Conservation (phyloP, 2,888 invertebrate genomes). For the Autographa pulchrina region DNA sequence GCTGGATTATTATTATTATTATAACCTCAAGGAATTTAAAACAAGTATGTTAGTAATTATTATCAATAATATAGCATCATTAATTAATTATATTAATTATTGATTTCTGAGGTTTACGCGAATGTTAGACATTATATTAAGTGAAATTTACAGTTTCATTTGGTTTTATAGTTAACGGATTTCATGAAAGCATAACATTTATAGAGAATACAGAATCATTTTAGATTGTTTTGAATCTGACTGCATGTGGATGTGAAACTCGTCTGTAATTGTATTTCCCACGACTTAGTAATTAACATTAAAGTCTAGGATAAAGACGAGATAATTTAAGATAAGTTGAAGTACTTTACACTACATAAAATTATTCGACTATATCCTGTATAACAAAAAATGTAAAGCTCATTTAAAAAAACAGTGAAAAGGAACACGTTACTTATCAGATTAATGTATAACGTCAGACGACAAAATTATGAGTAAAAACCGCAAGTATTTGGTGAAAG, state of each 20-base stretch:
- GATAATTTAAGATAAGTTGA: not conserved
- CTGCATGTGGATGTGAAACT: not conserved
- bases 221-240: not conserved
- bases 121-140: too few relatives aligned
- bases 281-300: constrained; percentile 1
- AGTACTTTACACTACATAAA: not conserved
- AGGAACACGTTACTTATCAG: constrained; percentile 33
- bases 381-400: not conserved
- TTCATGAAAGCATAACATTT: not conserved
- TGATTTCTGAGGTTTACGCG: too few relatives aligned
- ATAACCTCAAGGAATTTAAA: too few relatives aligned
- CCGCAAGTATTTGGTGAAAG: constrained; percentile 78
- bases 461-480: constrained; percentile 61
- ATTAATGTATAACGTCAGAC: constrained; percentile 31
- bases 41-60: too few relatives aligned
- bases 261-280: not conserved
- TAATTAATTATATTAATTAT: too few relatives aligned
- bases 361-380: constrained; percentile 8
- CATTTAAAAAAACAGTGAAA: constrained; percentile 11
- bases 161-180: not conserved
- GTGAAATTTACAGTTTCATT: not conserved
- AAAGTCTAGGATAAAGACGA: not conserved
- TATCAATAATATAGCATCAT: too few relatives aligned
- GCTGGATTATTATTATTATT: too few relatives aligned
- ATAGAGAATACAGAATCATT: not conserved